A percentile compares a stretch with the other conserved stretches of the same genome.
Evolutionary conservation across 2,113 vertebrate species (phyloP).

Genomic region (Amphiprion ocellaris): DNA sequence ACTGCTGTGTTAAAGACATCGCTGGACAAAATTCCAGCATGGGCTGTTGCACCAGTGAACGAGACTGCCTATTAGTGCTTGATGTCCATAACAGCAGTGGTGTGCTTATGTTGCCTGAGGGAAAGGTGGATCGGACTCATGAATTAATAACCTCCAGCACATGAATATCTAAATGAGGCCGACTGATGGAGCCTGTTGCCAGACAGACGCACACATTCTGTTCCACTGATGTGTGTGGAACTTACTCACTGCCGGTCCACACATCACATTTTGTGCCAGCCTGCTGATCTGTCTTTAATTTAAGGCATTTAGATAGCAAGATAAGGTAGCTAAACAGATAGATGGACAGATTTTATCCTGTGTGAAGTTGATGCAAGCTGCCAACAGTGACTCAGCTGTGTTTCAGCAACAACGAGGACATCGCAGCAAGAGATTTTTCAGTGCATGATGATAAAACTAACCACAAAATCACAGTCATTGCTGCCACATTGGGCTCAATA

Average conservation of each 20-base stretch:
- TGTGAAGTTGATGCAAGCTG: constrained; percentile 22
- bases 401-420: constrained; percentile 17
- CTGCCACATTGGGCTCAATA: constrained; percentile 43
- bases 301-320: background rate
- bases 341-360: background rate
- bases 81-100: constrained; percentile 15
- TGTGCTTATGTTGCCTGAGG: constrained; percentile 53
- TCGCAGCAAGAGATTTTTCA: constrained; percentile 29
- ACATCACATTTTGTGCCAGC: constrained; percentile 14
- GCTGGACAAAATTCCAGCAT: constrained; percentile 9
- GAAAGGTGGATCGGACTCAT: constrained; percentile 39
- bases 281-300: constrained; percentile 19
- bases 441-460: constrained; percentile 18
- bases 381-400: constrained; percentile 19
- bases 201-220: constrained; percentile 20
- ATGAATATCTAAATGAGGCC: constrained; percentile 66
- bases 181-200: constrained; percentile 60
- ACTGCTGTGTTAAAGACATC: constrained; percentile 3
- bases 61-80: constrained; percentile 36
- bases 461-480: constrained; percentile 22
- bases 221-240: background rate
- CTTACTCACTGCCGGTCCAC: background rate
- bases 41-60: constrained; percentile 13
- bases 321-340: background rate
- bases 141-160: constrained; percentile 58